Conservation (phyloP, 1,140 invertebrate genomes). For the Lithobius niger region DNA sequence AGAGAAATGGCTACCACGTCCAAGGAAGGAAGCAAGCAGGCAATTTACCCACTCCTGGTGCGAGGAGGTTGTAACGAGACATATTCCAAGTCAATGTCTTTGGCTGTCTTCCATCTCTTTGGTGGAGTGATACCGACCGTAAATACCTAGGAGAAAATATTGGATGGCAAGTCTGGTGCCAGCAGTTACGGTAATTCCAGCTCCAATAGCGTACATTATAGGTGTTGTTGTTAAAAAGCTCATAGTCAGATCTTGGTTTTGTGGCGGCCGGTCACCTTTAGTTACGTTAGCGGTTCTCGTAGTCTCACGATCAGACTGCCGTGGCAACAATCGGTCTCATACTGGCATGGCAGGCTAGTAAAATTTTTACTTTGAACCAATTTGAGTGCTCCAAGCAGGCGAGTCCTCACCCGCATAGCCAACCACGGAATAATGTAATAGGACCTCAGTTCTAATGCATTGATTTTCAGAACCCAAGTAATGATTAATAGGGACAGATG, state of each 20-base stretch:
- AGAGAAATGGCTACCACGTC: constrained; percentile 86
- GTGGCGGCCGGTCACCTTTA: neutral
- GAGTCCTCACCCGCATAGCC: constrained; percentile 27
- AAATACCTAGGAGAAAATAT: constrained; percentile 79
- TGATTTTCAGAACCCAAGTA: constrained; percentile 43
- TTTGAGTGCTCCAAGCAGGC: constrained; percentile 70
- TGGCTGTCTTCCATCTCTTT: constrained; percentile 58
- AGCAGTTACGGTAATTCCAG: constrained; percentile 59
- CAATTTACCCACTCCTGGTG: constrained; percentile 71
- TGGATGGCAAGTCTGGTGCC: constrained; percentile 85
- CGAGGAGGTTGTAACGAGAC: constrained; percentile 69
- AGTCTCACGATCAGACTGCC: constrained; percentile 17
- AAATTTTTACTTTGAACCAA: constrained; percentile 54
- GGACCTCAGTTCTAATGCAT: constrained; percentile 42
- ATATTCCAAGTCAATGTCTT: constrained; percentile 70
- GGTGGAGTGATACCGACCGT: too few relatives aligned
- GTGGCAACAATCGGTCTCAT: neutral
- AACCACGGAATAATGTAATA: constrained; percentile 6
- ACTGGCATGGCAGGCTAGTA: neutral
- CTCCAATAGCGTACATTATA: constrained; percentile 39
- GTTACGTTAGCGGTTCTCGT: neutral
- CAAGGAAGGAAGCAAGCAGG: too few relatives aligned
- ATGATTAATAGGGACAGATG: constrained; percentile 40
- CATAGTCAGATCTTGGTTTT: neutral
- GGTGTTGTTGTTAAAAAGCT: constrained; percentile 28